Conservation (phyloP, 2,797 vertebrate species). For the Brachyalestes nurse region DNA sequence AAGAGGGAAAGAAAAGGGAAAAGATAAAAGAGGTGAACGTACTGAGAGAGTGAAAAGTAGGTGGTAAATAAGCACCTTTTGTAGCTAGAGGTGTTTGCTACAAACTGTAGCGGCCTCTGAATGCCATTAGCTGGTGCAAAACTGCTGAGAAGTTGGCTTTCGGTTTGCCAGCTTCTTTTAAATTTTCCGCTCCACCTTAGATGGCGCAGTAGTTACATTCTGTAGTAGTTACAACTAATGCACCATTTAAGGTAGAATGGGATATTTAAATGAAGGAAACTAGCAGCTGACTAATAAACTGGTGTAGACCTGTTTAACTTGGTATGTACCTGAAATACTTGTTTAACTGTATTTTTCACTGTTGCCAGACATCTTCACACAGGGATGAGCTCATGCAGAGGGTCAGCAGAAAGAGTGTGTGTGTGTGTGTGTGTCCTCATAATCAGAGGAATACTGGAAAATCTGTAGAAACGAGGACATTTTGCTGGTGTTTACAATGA, state of each 20-base stretch:
- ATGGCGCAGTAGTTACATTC: too few species aligned
- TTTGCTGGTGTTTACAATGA: too few species aligned
- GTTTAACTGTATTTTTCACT: neutral
- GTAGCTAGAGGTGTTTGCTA: conserved; percentile 19
- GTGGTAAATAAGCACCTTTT: conserved; percentile 31
- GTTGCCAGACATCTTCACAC: neutral
- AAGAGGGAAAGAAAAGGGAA: conserved; percentile 22
- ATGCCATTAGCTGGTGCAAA: neutral
- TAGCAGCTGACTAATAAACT: neutral
- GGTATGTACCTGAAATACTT: neutral
- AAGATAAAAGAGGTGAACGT: conserved; percentile 23
- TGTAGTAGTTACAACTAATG: too few species aligned
- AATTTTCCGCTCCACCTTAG: too few species aligned
- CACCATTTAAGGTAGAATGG: too few species aligned
- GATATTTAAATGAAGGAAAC: neutral
- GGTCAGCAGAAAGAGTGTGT: conserved; percentile 19
- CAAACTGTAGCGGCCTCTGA: neutral
- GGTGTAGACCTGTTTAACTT: neutral
- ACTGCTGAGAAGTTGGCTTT: neutral
- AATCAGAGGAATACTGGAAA: too few species aligned
- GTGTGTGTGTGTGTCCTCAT: too few species aligned
- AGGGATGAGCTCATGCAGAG: neutral
- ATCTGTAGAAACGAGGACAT: too few species aligned
- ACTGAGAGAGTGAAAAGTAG: conserved; percentile 4
- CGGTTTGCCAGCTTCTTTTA: too few species aligned